Conservation (phyloP, 2,797 vertebrate genomes). For the Tachyglossus aculeatus region DNA sequence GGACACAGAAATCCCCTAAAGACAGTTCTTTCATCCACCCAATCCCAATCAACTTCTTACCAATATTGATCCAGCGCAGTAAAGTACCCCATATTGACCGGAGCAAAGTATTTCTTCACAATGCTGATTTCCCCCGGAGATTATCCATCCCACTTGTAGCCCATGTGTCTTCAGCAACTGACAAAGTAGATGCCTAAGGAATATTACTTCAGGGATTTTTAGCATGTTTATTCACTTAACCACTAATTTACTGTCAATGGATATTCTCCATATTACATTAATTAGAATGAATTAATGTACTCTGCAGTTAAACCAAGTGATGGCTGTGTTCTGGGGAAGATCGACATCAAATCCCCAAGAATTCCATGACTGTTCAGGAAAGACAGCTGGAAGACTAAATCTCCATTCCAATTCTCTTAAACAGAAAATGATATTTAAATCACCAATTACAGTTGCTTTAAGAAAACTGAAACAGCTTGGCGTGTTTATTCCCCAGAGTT, state of each 20-base stretch:
- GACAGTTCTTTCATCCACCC: background rate
- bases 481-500: conserved; percentile 43
- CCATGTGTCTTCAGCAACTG: background rate
- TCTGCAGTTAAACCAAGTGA: background rate
- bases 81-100: background rate
- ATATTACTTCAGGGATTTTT: background rate
- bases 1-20: background rate
- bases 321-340: background rate
- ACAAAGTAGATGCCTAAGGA: background rate
- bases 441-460: conserved; percentile 23
- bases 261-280: conserved; percentile 17
- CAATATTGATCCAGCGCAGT: background rate
- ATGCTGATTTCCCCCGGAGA: background rate
- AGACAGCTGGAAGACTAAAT: background rate
- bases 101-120: background rate
- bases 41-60: background rate
- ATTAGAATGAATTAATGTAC: background rate
- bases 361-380: background rate
- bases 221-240: background rate
- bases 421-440: conserved; percentile 20
- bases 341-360: background rate
- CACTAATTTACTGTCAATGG: background rate
- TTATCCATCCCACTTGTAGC: background rate
- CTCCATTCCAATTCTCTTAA: background rate
- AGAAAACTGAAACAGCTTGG: conserved; percentile 15